A percentile compares a stretch with the other conserved stretches of the same genome.
Conservation (phyloP, 2,888 invertebrate genomes). For the Drosophila percnosoma region DNA sequence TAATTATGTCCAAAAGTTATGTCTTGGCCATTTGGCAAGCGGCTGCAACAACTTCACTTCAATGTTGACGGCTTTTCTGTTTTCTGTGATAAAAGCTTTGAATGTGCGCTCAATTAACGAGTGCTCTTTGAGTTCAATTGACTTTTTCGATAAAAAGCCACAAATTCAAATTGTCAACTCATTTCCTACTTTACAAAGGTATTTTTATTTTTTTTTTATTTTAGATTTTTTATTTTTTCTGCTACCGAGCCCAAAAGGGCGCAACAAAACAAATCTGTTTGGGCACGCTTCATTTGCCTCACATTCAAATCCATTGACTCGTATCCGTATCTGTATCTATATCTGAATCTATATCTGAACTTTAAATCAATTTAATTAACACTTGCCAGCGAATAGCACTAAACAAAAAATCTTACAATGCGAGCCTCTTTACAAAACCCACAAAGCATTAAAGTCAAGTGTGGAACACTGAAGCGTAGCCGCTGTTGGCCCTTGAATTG, state of each 20-base stretch:
- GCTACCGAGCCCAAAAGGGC: slow-evolving; percentile 49
- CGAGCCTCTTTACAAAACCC: slow-evolving; percentile 29
- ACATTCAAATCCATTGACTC: slow-evolving; percentile 49
- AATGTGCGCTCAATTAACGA: slow-evolving; percentile 45
- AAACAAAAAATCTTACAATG: slow-evolving; percentile 47
- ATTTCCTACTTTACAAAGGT: slow-evolving; percentile 48
- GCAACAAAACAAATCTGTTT: slow-evolving; percentile 50
- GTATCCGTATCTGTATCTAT: slow-evolving; percentile 14
- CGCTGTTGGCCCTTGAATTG: slow-evolving; percentile 43
- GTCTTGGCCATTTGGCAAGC: slow-evolving; percentile 60
- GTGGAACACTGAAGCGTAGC: slow-evolving; percentile 49
- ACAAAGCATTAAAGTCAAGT: slow-evolving; percentile 39
- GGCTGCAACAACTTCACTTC: slow-evolving; percentile 32
- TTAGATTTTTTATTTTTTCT: neutral
- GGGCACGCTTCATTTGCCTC: slow-evolving; percentile 70
- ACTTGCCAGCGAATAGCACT: slow-evolving; percentile 58
- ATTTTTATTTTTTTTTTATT: neutral
- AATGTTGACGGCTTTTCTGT: slow-evolving; percentile 55
- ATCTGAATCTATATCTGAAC: slow-evolving; percentile 18
- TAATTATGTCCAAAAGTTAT: slow-evolving; percentile 79
- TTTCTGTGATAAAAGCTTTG: slow-evolving; percentile 44
- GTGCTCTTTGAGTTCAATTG: slow-evolving; percentile 14
- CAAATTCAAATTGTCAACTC: slow-evolving; percentile 64
- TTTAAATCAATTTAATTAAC: slow-evolving; percentile 73
- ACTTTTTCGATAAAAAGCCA: slow-evolving; percentile 8